Base-by-base conservation (phyloP, 2,797 vertebrate genomes). In the Sylvia borin region DNA sequence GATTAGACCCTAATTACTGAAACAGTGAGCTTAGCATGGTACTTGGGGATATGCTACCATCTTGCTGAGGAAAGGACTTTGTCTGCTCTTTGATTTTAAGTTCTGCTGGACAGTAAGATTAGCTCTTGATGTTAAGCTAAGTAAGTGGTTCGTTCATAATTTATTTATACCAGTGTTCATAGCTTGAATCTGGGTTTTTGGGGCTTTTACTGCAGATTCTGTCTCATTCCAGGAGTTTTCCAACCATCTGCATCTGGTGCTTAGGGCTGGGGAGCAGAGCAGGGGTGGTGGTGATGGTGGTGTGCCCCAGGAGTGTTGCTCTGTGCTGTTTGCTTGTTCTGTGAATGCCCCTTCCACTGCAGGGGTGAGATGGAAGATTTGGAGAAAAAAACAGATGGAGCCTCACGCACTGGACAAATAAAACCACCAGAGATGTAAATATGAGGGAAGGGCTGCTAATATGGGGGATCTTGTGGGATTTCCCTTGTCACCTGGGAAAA, bases 391-490 rank as follows among this genome's bases (percentile, higher is more conserved):
- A 5, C 3, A 38, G 24, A 26, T 2, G 4, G n/a, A 84, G 7
- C 12, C 16, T 75, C 3, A 0, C 12, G 17, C 4, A 5, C 5
- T 7, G 25, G 58, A 22, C 10, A 47, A 31, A 55, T 26, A 11
- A 71, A 85, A 84, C 1, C 6, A 55, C 24, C 66, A 16, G 45
- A 27, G 24, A 22, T 31, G 26, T 40, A 34, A 43, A 34, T 16
- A 7, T 7, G 50, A 66, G 17, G 27, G 21, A 58, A 47, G 20
- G 64, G 10, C n/a, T 77, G 17, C 11, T 66, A 12, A 53, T 16
- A 9, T 16, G 31, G 25, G 8, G 65, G 71, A 50, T 50, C 11
- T 62, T 58, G 17, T 25, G 51, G 43, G 34, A 24, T 7, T 88
- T 83, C 34, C 15, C 18, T 9, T 48, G 29, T 26, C 16, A 16